Evolutionary conservation across 2,888 invertebrate species (phyloP), one percentile per base, ranked within the genome.

Genomic region (Aphidoletes aphidimyza): DNA sequence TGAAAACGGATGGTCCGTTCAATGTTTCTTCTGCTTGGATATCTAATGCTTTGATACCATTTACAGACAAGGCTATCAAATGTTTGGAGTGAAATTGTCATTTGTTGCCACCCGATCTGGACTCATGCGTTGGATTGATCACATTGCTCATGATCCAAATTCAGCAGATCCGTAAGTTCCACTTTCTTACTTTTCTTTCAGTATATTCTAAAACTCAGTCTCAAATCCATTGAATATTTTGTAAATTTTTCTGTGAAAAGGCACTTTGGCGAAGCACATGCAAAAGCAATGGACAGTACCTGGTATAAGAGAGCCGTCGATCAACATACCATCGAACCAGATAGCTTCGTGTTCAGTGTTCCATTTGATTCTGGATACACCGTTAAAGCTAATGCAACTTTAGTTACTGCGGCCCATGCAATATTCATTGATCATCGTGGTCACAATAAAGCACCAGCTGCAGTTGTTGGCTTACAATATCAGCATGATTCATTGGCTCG

Each of bases 91-190:
- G 86, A 94, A 94, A 83, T 91, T 95, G 86, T 95, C 96, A 9
- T 97, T 97, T 91, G 94, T 97, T 87, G 97, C 97, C 0, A 97
- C 97, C 0, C 92, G 97, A 87, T 97, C 96, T 88, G 97, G 97
- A 54, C 92, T 97, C 0, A 92, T 97, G 78, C 93, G 96, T 87
- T 97, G 97, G 96, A 94, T 94, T 45, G 96, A 97, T 88, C 94
- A 94, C 88, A 91, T 91, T 81, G 90, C 91, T 86, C 89, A 89
- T 84, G 89, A 91, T 6, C 91, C 93, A 0, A 93, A 93, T 87
- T 90, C 92, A 6, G 91, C 92, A 84, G 94, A 95, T 89, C 93
- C 94, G 95, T 95, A 91, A 92, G 92, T 91, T 30, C 30, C 22
- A 45, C 69, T n/a, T n/a, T n/a, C n/a, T n/a, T n/a, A n/a, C n/a